Conservation (phyloP, 2,888 invertebrate species). For the Harpagoxenus sublaevis region DNA sequence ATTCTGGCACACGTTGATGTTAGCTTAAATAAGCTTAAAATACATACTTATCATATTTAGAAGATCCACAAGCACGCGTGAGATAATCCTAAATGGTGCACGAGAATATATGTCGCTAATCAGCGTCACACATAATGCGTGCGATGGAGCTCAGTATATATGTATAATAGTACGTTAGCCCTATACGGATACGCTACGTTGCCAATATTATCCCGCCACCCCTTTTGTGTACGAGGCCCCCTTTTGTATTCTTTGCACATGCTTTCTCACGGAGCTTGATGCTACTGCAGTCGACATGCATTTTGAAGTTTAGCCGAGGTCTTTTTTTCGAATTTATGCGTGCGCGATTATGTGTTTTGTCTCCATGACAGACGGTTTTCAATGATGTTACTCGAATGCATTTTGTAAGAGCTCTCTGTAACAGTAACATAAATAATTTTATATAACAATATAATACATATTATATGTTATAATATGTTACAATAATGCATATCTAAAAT, state of each 20-base stretch:
- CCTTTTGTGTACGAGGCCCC: background rate
- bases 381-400: background rate
- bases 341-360: slow-evolving; percentile 1
- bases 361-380: background rate
- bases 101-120: slow-evolving; percentile 39
- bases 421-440: background rate
- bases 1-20: slow-evolving; percentile 21
- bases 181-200: slow-evolving; percentile 13
- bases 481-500: background rate
- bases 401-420: background rate
- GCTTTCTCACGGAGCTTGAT: slow-evolving; percentile 40
- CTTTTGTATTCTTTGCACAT: slow-evolving; percentile 28
- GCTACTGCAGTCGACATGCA: slow-evolving; percentile 9
- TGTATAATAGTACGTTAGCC: slow-evolving; percentile 2
- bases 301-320: slow-evolving; percentile 10
- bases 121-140: slow-evolving; percentile 26
- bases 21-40: slow-evolving; percentile 39
- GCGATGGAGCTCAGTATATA: slow-evolving; percentile 3
- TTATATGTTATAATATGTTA: background rate
- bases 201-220: slow-evolving; percentile 30
- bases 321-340: slow-evolving; percentile 6
- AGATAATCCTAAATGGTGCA: slow-evolving; percentile 42
- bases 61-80: slow-evolving; percentile 15
- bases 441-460: background rate
- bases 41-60: slow-evolving; percentile 38